Evolutionary conservation across 1,140 invertebrate genomes (phyloP).

Genomic region (Pinna nobilis): DNA sequence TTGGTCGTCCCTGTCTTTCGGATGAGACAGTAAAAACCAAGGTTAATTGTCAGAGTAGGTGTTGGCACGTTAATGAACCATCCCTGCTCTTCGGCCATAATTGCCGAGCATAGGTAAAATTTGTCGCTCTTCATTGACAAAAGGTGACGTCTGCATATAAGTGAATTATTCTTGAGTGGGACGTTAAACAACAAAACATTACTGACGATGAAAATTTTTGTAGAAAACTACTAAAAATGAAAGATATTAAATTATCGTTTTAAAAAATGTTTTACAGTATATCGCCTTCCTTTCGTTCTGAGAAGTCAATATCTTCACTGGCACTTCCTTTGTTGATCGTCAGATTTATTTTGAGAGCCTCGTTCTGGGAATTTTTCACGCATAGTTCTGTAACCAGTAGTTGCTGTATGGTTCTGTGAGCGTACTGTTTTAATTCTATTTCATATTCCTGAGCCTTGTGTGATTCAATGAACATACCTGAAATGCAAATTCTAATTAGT

Average conservation of each 20-base stretch:
- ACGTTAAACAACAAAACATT: too few species aligned
- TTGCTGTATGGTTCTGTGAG: constrained; percentile 56
- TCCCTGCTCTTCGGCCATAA: too few species aligned
- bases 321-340: constrained; percentile 37
- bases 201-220: too few species aligned
- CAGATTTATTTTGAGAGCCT: constrained; percentile 35
- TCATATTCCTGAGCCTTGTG: constrained; percentile 42
- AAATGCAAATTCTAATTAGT: too few species aligned
- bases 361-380: constrained; percentile 28
- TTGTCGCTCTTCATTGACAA: too few species aligned
- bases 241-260: not conserved
- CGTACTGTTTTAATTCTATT: constrained; percentile 58
- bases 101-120: too few species aligned
- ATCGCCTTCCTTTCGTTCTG: not conserved
- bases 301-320: constrained; percentile 29
- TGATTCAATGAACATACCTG: constrained; percentile 59
- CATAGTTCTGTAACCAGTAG: constrained; percentile 62
- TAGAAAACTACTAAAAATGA: not conserved
- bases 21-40: too few species aligned
- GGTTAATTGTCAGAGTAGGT: too few species aligned
- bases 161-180: too few species aligned
- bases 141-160: too few species aligned
- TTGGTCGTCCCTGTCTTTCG: too few species aligned
- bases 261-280: not conserved
- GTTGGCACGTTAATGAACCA: too few species aligned